Evolutionary conservation across 2,888 invertebrate species (phyloP), one percentile per base, ranked within the genome.

Genomic region (Noctua pronuba): DNA sequence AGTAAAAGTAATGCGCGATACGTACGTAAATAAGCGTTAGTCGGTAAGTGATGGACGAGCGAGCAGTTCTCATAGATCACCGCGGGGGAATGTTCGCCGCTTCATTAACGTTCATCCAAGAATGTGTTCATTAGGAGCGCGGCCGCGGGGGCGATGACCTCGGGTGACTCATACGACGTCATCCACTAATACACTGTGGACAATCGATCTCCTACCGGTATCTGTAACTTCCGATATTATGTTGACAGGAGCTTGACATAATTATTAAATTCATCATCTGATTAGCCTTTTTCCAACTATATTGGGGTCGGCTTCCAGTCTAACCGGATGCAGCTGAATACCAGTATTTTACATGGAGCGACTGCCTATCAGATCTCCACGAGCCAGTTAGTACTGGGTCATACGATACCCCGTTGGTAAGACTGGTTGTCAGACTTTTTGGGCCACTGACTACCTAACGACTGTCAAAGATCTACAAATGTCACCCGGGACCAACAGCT

Each of bases 1-100:
- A 80, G 78, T 83, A 77, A 83, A 77, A 83, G 73, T 41, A 80
- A 77, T 72, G 49, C 41, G 16, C 31, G 18, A 41, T 49, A 35
- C 28, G 64, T 35, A 65, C 13, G 60, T 58, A 24, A n/a, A 52
- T 6, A 13, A 49, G n/a, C 28, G 41, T 28, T 24, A 31, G 31
- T 69, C 18, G 5, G 10, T 35, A 31, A 52, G n/a, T 44, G 62
- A 62, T 21, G 10, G 31, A 3, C 21, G 31, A 21, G 7, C 67
- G 44, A 55, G 28, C 24, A 16, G 58, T 65, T 58, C 60, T 16
- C 52, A 28, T 13, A 31, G n/a, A 8, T 16, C 60, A 21, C n/a
- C 55, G 65, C 35, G 7, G 16, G 16, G 73, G 66, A 79, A 60
- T 67, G 66, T 73, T 60, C 46, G 52, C 2, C 46, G 68, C 31